These are phyloP conservation scores for Phaonia tiefii DNA, from an alignment of 2,888 invertebrate genomes.

Conservation along the genomic window DNA sequence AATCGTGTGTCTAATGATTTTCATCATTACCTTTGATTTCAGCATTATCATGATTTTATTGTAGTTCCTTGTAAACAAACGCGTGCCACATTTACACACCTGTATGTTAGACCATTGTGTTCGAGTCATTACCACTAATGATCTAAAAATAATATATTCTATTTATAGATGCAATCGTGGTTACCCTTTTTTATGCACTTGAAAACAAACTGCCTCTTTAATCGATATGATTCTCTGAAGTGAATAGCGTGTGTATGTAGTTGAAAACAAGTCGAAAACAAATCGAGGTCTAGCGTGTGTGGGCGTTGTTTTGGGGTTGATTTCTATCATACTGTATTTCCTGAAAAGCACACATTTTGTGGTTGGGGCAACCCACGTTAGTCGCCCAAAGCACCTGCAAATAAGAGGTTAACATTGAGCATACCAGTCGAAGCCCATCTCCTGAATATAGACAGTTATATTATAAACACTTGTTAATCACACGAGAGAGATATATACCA, in stretches of 20 bases:
- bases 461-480: conserved; percentile 68
- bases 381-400: conserved; percentile 14
- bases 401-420: conserved; percentile 27
- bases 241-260: not conserved
- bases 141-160: no score
- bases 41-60: no score
- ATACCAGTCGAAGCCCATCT: conserved; percentile 16
- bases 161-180: no score
- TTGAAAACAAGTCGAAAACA: not conserved
- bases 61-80: no score
- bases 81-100: no score
- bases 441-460: conserved; percentile 28
- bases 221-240: not conserved
- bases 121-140: no score
- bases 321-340: not conserved
- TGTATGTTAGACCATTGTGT: no score
- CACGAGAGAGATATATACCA: not conserved
- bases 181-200: not conserved
- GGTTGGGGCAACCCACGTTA: conserved; percentile 5
- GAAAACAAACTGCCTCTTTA: not conserved
- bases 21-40: no score
- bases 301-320: not conserved
- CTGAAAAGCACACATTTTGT: not conserved
- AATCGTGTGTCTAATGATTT: no score
- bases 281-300: not conserved